Evolutionary conservation across 2,888 invertebrate genomes (phyloP), one percentile per base, ranked within the genome.

Genomic region (Hirtodrosophila histrioides): DNA sequence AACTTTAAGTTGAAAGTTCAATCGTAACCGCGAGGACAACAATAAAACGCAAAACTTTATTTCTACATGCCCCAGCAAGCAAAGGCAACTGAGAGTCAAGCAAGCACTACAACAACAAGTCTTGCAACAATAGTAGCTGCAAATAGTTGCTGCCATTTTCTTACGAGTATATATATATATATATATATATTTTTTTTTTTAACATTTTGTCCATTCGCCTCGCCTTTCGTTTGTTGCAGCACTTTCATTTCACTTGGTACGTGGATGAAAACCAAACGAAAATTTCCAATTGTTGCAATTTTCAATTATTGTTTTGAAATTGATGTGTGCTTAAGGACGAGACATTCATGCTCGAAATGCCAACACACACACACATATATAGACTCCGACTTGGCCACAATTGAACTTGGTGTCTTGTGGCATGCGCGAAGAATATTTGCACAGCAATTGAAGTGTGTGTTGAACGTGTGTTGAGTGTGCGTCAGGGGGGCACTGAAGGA

Each of bases 291-390:
- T 86, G 84, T 80, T 80, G 84, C 87, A 84, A 78, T 84, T 80
- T 86, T 86, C 86, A 84, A 84, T 86, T 84, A 86, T 86, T 84
- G 84, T 78, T 86, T 84, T 74, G 74, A 75, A 84, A 84, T 84
- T 78, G 84, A 84, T 84, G 84, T 80, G 84, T 84, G 81, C 78
- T 86, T 84, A 75, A 80, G 72, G 70, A 81, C 66, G 57, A 75
- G 71, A 65, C 73, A 71, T 77, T 72, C 80, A 71, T 69, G 80
- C 77, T 81, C 65, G 69, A 78, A 64, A 79, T 78, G 66, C 64
- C 35, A 51, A 44, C 37, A 35, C 45, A 39, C 12, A 37, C 54
- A 43, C 53, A 51, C 29, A 11, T 23, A 11, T 45, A 31, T 48
- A 41, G 46, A 36, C 39, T 31, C 12, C 45, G 31, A 48, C 54